These are phyloP conservation scores for Tiaroga cobitis DNA, from an alignment of 2,797 vertebrate species.

Conservation along the genomic window DNA sequence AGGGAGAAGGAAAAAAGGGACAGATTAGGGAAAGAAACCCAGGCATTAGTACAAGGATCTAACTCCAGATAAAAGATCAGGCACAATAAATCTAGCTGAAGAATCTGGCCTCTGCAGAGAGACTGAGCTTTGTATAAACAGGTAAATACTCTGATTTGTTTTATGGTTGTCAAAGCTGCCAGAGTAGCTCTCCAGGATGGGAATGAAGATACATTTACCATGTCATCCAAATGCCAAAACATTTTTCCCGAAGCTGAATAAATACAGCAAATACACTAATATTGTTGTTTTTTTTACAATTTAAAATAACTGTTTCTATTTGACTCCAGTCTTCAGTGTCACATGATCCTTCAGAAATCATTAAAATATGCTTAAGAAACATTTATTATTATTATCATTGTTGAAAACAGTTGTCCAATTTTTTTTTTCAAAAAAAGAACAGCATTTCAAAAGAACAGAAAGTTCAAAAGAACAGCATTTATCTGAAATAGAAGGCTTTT, in stretches of 20 bases:
- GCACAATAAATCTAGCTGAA: neutral
- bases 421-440: neutral
- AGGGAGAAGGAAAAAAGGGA: neutral
- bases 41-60: slow-evolving; percentile 1
- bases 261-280: no score
- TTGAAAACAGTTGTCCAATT: neutral
- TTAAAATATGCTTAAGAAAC: neutral
- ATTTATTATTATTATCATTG: neutral
- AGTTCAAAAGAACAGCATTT: neutral
- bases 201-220: slow-evolving; percentile 45
- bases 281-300: no score
- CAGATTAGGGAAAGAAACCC: slow-evolving; percentile 15
- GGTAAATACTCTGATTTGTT: slow-evolving; percentile 18
- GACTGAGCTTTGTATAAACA: slow-evolving; percentile 14
- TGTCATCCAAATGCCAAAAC: slow-evolving; percentile 29
- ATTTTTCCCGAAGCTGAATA: no score
- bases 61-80: slow-evolving; percentile 8
- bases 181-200: slow-evolving; percentile 14
- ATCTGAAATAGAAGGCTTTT: neutral
- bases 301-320: no score
- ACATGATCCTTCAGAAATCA: neutral
- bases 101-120: slow-evolving; percentile 11
- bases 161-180: slow-evolving; percentile 31
- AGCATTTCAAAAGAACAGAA: neutral
- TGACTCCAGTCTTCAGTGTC: neutral